Conservation (phyloP, 1,140 invertebrate species). For the Coenobita brevimanus region DNA sequence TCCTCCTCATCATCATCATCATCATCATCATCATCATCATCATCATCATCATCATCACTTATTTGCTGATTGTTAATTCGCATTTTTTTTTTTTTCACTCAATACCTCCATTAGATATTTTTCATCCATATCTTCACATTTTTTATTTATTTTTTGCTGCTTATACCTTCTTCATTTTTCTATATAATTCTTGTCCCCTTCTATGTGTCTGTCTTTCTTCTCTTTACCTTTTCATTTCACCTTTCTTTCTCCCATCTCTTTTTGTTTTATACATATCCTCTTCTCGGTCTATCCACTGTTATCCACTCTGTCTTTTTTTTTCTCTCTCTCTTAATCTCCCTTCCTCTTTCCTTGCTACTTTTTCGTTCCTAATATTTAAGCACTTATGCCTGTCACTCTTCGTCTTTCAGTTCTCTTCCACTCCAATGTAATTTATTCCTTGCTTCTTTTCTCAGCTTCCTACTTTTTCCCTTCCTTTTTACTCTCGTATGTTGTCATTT, state of each 20-base stretch:
- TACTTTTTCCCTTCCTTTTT: neutral
- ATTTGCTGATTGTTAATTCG: neutral
- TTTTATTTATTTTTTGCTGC: neutral
- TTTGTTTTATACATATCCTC: neutral
- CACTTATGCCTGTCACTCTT: no score
- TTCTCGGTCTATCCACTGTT: no score
- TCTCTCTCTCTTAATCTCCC: neutral
- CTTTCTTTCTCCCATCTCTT: neutral
- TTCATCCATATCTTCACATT: neutral
- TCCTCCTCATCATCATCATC: no score
- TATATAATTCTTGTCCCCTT: neutral
- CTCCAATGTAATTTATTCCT: no score
- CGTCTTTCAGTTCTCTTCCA: no score
- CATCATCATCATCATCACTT: neutral
- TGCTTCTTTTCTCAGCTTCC: no score
- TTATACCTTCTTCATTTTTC: neutral
- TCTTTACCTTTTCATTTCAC: neutral
- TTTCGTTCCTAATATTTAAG: neutral
- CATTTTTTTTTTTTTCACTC: neutral
- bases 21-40: slow-evolving; percentile 15
- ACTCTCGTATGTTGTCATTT: neutral
- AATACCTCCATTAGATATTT: no score
- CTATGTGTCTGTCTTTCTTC: neutral
- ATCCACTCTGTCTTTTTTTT: neutral
- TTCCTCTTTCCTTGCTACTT: neutral